Evolutionary conservation across 2,113 vertebrate species (phyloP), one percentile per base, ranked within the genome.

Genomic region (Stegastes partitus): DNA sequence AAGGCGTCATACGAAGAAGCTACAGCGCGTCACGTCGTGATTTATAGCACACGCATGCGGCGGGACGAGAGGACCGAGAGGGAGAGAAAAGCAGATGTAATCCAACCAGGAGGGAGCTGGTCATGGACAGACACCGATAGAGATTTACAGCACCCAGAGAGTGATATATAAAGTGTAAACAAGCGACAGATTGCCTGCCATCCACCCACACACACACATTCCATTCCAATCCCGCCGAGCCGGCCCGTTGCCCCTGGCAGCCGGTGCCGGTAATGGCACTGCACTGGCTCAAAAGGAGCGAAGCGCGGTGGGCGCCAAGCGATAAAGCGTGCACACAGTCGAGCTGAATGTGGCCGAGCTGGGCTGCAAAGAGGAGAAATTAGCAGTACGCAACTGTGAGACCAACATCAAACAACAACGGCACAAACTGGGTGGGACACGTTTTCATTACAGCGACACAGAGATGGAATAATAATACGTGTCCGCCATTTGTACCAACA

Each of bases 101-200:
- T 79, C 74, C 77, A 74, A 78, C 58, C 50, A 59, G 47, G 65
- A 89, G 55, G 57, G 75, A 87, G 71, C 74, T 49, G 72, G 75
- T 72, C 71, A 64, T 74, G 84, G 81, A 77, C 75, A 83, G 82
- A 77, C 75, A 71, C 55, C 53, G 47, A 82, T 57, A 69, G 61
- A 90, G 88, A 90, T 88, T 83, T 87, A 85, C 82, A 82, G 77
- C 82, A 82, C 75, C 56, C 37, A 77, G 55, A 73, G 81, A 87
- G 84, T 79, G 84, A 90, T 85, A 82, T 84, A 81, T 85, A 85
- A 89, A 85, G 81, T 86, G 88, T 88, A 90, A 92, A 93, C 86
- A 90, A 85, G 82, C 66, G 66, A 93, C 89, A 93, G 91, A 93
- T 90, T 92, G 87, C 71, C 77, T 68, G 69, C 76, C 84, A 83